phyloP scores from a whole-genome alignment of 1,140 invertebrate genomes.

The Drosophila neocordata region DNA sequence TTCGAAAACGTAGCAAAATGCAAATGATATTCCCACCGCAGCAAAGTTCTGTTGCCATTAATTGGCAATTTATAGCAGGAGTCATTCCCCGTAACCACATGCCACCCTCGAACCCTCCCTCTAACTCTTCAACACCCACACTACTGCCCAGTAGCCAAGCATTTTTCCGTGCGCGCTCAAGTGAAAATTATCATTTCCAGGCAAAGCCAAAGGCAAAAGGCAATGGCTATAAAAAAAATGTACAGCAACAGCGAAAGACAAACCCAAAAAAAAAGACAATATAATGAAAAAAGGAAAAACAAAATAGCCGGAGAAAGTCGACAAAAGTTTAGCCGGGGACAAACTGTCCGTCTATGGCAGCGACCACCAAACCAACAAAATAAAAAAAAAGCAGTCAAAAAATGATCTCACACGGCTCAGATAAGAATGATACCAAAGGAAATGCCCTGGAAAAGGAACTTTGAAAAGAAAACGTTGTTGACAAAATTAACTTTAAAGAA shows the following conservation, averaged over 20 bases:
- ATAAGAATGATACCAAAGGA: constrained; percentile 8
- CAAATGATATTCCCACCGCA: constrained; percentile 61
- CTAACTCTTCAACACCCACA: background rate
- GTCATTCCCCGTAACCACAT: constrained; percentile 14
- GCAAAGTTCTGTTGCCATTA: constrained; percentile 55
- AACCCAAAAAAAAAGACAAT: constrained; percentile 25
- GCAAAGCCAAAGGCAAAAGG: constrained; percentile 58
- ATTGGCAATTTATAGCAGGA: constrained; percentile 75
- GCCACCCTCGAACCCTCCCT: no score
- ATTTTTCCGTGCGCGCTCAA: constrained; percentile 70
- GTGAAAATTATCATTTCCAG: constrained; percentile 81
- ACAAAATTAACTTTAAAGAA: no score
- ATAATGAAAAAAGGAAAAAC: background rate
- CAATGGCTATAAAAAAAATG: constrained; percentile 63
- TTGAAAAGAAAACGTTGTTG: no score
- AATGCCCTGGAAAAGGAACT: background rate
- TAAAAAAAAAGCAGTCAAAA: constrained; percentile 2
- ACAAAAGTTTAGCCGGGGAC: constrained; percentile 68
- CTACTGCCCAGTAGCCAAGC: background rate
- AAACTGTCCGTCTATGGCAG: constrained; percentile 53
- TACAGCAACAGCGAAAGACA: constrained; percentile 42
- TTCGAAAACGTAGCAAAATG: constrained; percentile 51
- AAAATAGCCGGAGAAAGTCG: constrained; percentile 48
- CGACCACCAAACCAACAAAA: constrained; percentile 52
- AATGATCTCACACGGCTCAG: constrained; percentile 8